phyloP scores from a whole-genome alignment of 2,797 vertebrate species.

The Myotis findleyi region DNA sequence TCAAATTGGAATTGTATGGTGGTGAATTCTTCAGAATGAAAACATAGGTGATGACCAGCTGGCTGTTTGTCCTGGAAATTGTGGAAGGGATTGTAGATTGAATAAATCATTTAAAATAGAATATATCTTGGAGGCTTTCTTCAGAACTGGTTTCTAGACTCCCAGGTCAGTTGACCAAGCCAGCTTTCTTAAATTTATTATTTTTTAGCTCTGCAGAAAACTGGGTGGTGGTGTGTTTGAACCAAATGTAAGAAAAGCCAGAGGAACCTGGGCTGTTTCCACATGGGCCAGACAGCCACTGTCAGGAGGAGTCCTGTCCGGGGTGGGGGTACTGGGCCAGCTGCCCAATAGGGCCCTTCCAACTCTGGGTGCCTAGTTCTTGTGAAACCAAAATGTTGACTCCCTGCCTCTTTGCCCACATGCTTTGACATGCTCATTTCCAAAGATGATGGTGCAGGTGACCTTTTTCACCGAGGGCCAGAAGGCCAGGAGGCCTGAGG shows the following conservation, averaged over 20 bases:
- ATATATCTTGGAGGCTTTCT: slow-evolving; percentile 48
- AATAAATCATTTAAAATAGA: slow-evolving; percentile 56
- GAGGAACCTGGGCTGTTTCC: slow-evolving; percentile 29
- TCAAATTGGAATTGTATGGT: not conserved
- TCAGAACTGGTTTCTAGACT: slow-evolving; percentile 59
- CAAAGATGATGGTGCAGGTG: slow-evolving; percentile 73
- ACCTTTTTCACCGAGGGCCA: not conserved
- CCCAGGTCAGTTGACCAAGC: slow-evolving; percentile 50
- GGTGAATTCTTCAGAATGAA: slow-evolving; percentile 27
- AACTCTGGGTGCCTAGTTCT: slow-evolving; percentile 47
- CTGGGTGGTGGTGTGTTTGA: slow-evolving; percentile 63
- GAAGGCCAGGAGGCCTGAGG: slow-evolving; percentile 28
- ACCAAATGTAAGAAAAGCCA: slow-evolving; percentile 72
- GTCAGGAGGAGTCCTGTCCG: not conserved
- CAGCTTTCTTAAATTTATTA: slow-evolving; percentile 29
- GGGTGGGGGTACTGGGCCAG: not conserved
- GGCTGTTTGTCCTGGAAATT: slow-evolving; percentile 35
- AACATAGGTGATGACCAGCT: not conserved
- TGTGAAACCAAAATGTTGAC: slow-evolving; percentile 72
- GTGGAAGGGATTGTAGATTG: not conserved
- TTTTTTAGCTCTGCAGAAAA: slow-evolving; percentile 62
- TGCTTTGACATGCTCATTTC: slow-evolving; percentile 65
- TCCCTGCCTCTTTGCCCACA: slow-evolving; percentile 54
- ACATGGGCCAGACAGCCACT: slow-evolving; percentile 12
- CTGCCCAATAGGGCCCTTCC: not conserved